These are phyloP conservation scores for Aphrocallistes beatrix DNA, from an alignment of 37 sponge, comb jelly and placozoan species.

Conservation along the genomic window DNA sequence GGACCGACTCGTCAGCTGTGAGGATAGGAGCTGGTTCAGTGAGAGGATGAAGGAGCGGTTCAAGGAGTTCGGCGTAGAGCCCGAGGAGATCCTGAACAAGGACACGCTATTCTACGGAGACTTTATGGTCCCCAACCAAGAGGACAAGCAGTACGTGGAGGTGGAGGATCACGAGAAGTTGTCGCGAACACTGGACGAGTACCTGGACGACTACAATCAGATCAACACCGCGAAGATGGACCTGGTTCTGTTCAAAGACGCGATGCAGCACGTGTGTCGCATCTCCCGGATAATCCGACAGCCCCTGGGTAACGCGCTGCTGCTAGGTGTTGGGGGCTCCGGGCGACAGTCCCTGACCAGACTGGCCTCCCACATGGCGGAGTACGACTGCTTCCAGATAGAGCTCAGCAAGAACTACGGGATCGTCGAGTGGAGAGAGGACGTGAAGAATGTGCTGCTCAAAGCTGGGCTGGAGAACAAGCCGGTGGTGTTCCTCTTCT, in stretches of 20 bases:
- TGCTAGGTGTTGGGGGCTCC: constrained; percentile 83
- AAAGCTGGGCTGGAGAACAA: constrained; percentile 80
- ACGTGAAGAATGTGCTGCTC: constrained; percentile 62
- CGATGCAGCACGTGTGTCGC: constrained; percentile 66
- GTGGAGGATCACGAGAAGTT: constrained; percentile 69
- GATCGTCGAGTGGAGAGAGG: constrained; percentile 83
- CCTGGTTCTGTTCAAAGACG: constrained; percentile 84
- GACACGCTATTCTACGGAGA: constrained; percentile 74
- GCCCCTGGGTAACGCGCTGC: constrained; percentile 80
- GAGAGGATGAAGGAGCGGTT: constrained; percentile 55
- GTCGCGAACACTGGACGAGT: constrained; percentile 39
- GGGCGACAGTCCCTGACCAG: constrained; percentile 80
- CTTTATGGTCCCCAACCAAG: constrained; percentile 70
- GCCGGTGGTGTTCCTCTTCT: constrained; percentile 77
- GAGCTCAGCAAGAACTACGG: constrained; percentile 92
- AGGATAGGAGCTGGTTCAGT: constrained; percentile 71
- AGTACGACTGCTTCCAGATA: constrained; percentile 84
- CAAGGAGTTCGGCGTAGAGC: constrained; percentile 37
- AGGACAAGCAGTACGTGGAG: constrained; percentile 65
- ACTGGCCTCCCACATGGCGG: constrained; percentile 77
- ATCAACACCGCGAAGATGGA: constrained; percentile 83
- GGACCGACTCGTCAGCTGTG: constrained; percentile 71
- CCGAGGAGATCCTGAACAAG: constrained; percentile 35
- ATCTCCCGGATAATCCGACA: constrained; percentile 83
- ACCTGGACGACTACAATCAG: constrained; percentile 88